phyloP scores from a whole-genome alignment of 2,888 invertebrate species.

The Cataglyphis livida region DNA sequence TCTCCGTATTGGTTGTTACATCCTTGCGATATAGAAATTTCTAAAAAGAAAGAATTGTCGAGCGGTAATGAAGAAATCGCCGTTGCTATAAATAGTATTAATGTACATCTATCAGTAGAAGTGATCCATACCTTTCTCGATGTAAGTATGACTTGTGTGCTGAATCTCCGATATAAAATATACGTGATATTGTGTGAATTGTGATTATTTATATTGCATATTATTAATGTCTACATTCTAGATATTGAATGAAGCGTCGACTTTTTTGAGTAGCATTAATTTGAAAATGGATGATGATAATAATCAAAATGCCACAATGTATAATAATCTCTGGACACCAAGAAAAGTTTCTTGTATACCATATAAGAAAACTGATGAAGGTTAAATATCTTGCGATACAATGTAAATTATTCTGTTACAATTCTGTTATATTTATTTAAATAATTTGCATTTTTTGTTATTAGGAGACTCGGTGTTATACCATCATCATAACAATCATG shows the following conservation, averaged over 20 bases:
- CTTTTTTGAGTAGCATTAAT: constrained; percentile 86
- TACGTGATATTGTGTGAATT: not conserved
- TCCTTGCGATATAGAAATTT: constrained; percentile 91
- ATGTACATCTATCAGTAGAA: constrained; percentile 91
- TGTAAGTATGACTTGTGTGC: constrained; percentile 76
- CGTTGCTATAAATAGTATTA: constrained; percentile 89
- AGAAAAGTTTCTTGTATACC: constrained; percentile 87
- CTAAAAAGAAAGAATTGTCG: constrained; percentile 88
- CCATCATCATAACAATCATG: constrained; percentile 63
- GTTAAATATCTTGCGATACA: constrained; percentile 57
- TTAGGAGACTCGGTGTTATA: constrained; percentile 63
- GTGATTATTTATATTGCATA: not conserved
- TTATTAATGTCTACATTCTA: constrained; percentile 74
- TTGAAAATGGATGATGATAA: constrained; percentile 79
- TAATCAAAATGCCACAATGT: constrained; percentile 80
- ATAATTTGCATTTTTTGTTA: constrained; percentile 5
- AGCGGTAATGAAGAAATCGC: constrained; percentile 90
- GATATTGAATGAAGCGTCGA: constrained; percentile 87
- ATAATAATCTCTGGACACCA: constrained; percentile 91
- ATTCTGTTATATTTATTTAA: not conserved
- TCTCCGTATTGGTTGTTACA: constrained; percentile 88
- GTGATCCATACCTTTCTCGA: constrained; percentile 91
- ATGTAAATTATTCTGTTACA: constrained; percentile 6
- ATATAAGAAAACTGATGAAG: constrained; percentile 74
- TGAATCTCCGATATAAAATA: not conserved